Evolutionary conservation across 2,888 invertebrate species (phyloP), one percentile per base, ranked within the genome.

Genomic region (Azorinus chamasolen): DNA sequence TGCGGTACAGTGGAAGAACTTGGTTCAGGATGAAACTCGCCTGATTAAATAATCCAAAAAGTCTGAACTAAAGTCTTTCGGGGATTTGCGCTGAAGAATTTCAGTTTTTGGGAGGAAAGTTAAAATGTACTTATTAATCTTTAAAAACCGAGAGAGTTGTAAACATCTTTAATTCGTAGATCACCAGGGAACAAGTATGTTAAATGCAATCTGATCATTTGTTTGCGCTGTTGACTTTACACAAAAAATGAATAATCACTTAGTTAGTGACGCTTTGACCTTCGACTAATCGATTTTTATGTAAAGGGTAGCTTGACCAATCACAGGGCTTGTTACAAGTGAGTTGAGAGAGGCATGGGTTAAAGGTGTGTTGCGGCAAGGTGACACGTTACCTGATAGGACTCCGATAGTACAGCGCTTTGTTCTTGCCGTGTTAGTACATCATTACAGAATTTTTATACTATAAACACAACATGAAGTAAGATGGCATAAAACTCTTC

Each of bases 211-310:
- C 32, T 32, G 32, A 32, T 32, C 32, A 32, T 32, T 55, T 55
- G 14, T 55, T 55, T 39, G 68, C 54, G 69, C 62, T 70, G 37
- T 58, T 69, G 43, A 51, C 53, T 55, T 77, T 58, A 73, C 73
- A 80, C 76, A 77, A 77, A 80, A 70, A 32, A 32, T 65, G 62
- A 71, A 53, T 72, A 70, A 72, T 72, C 73, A 63, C 65, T 62
- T 57, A 62, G 70, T 54, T 54, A 55, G 27, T 80, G 73, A 54
- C 57, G 25, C 65, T 62, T 62, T 80, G 73, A 77, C 80, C 73
- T 59, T 25, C 16, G 45, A 62, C 66, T 54, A 70, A 79, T 79
- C 74, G 50, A 70, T 74, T 70, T 39, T 18, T 53, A 59, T 62
- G 51, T 66, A 74, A 74, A 61, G 53, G 43, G 24, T 20, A 16